Base-by-base conservation (phyloP, 1,140 invertebrate species). In the Conus betulinus region DNA sequence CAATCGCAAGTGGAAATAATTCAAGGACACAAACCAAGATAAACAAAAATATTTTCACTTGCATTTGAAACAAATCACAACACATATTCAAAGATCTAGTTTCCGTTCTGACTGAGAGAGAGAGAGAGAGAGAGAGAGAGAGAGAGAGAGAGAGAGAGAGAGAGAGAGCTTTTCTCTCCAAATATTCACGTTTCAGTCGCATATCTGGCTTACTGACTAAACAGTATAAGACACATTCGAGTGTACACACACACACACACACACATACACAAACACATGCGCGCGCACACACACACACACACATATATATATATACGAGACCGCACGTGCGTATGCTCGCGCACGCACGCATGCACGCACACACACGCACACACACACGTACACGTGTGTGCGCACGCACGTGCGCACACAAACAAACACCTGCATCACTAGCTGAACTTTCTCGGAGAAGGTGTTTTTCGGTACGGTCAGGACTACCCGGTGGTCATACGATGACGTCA, bases 401-500 rank as follows among this genome's bases (percentile, higher is more conserved):
- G 13, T 7, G 0, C 67, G 10, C 11, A 71, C 17, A 13, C 23
- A 13, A 3, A 71, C 20, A 71, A 11, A 71, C 0, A 94, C 94
- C 93, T 95, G 94, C 51, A 94, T 84, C 15, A 93, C 79, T 55
- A 94, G 89, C 53, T 93, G 92, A 60, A 94, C 93, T 55, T 91
- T 93, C 63, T 89, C 84, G 20, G 84, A 39, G 60, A 95, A 93
- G 13, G 93, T 92, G 52, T 93, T 90, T 74, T 91, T 92, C 13
- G 89, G 87, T 39, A 92, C 84, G 11, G 85, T 92, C n/a, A 95
- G 71, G 0, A 92, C 92, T n/a, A 95, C 90, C 82, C 94, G 85
- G 8, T 93, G 93, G 88, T 95, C 94, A 74, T 91, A 93, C 10
- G 92, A 93, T 88, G 94, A 95, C 15, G 88, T 89, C 23, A 94